A percentile compares a stretch with the other conserved stretches of the same genome.
These are phyloP conservation scores for Mohoua ochrocephala DNA, from an alignment of 2,113 vertebrate species.

Conservation along the genomic window DNA sequence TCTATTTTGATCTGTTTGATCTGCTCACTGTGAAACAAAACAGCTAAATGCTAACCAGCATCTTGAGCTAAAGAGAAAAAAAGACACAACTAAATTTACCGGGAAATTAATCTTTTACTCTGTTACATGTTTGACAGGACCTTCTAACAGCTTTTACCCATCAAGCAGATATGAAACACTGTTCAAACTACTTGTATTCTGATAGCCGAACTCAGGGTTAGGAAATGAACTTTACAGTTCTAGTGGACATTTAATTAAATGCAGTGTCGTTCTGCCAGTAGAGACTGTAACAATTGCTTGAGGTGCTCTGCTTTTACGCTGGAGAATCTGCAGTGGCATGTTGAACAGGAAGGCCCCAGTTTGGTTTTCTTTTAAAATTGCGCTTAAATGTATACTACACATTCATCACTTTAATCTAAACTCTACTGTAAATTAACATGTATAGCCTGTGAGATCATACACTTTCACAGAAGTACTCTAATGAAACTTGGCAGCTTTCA, in stretches of 20 bases:
- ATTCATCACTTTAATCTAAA: constrained; percentile 65
- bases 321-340: constrained; percentile 18
- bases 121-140: constrained; percentile 7
- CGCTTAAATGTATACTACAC: constrained; percentile 49
- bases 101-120: constrained; percentile 6
- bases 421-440: constrained; percentile 65
- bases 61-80: background rate
- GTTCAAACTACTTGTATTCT: constrained; percentile 10
- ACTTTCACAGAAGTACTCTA: constrained; percentile 74
- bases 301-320: background rate
- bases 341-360: background rate
- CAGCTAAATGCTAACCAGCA: background rate
- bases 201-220: background rate
- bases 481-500: constrained; percentile 78
- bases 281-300: background rate
- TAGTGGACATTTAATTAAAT: constrained; percentile 33
- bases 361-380: constrained; percentile 54
- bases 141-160: constrained; percentile 20
- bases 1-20: background rate
- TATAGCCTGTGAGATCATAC: constrained; percentile 81
- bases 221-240: background rate
- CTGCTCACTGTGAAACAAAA: background rate
- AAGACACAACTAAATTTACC: background rate
- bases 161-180: constrained; percentile 18
- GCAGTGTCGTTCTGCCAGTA: background rate